Evolutionary conservation across 2,797 vertebrate species (phyloP).

Genomic region (Cuniculus paca): DNA sequence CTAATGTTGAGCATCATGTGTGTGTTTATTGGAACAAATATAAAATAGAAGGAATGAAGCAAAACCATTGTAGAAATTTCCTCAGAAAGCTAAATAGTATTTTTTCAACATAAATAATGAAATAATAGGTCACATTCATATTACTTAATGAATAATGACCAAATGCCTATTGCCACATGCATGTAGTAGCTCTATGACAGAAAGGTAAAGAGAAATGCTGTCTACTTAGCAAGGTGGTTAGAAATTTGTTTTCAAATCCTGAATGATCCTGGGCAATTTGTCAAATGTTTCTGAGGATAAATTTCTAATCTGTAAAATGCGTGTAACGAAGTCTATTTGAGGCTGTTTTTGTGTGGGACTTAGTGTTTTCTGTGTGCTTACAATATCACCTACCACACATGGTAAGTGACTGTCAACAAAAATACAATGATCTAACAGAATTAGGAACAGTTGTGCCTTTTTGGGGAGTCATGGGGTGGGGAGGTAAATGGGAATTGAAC

Average conservation of each 20-base stretch:
- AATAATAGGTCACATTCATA: background rate
- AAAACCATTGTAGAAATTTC: background rate
- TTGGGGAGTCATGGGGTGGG: no score
- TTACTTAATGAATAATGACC: background rate
- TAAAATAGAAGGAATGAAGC: background rate
- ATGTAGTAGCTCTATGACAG: background rate
- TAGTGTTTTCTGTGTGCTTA: background rate
- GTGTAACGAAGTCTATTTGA: background rate
- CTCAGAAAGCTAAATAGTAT: background rate
- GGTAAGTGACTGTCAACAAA: background rate
- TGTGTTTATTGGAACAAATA: background rate
- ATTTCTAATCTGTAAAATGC: background rate
- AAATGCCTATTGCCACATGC: background rate
- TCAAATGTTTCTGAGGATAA: background rate
- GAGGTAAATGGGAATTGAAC: no score
- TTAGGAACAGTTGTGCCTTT: background rate
- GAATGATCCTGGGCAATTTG: background rate
- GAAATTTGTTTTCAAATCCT: background rate
- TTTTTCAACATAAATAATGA: background rate
- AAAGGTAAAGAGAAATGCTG: background rate
- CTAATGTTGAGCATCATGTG: no score
- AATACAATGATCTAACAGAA: background rate
- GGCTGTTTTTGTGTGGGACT: background rate
- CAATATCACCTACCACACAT: background rate
- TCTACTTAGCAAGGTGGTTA: background rate